These are phyloP conservation scores for Torymus texanus DNA, from an alignment of 2,888 invertebrate genomes.

Conservation along the genomic window DNA sequence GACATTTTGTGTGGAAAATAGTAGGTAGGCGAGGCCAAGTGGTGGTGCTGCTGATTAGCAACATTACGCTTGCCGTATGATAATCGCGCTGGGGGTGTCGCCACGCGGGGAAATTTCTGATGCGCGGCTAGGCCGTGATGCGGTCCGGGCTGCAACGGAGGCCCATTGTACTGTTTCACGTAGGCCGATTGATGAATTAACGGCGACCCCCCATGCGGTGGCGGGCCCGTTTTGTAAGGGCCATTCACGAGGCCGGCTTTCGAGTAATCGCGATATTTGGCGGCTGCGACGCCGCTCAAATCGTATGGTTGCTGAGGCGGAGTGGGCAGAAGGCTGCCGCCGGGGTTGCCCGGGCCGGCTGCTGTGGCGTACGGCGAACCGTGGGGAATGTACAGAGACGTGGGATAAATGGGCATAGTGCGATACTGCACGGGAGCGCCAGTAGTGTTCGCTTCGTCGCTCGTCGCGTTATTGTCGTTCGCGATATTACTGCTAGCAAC, in stretches of 20 bases:
- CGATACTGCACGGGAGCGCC: slow-evolving; percentile 37
- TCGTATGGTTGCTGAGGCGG: slow-evolving; percentile 60
- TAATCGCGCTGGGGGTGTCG: slow-evolving; percentile 36
- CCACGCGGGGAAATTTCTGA: slow-evolving; percentile 47
- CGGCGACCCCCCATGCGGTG: slow-evolving; percentile 22
- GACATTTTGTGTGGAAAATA: slow-evolving; percentile 51
- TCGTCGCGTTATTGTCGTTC: not conserved
- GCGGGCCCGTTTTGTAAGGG: slow-evolving; percentile 36
- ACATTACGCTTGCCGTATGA: slow-evolving; percentile 54
- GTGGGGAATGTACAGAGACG: slow-evolving; percentile 54
- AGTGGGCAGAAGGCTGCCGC: slow-evolving; percentile 69
- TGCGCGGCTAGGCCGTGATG: not conserved
- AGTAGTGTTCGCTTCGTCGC: not conserved
- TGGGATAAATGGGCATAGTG: slow-evolving; percentile 45
- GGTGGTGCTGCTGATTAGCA: slow-evolving; percentile 1
- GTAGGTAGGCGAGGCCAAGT: slow-evolving; percentile 30
- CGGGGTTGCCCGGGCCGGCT: too few species aligned
- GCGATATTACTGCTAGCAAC: not conserved
- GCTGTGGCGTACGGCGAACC: slow-evolving; percentile 51
- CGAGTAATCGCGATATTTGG: slow-evolving; percentile 62
- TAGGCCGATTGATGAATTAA: slow-evolving; percentile 42
- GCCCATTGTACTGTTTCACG: slow-evolving; percentile 37
- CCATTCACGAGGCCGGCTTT: slow-evolving; percentile 54
- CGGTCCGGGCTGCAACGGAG: not conserved
- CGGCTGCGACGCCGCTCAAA: slow-evolving; percentile 43